Evolutionary conservation across 2,113 vertebrate species (phyloP), one percentile per base, ranked within the genome.

Genomic region (Salvator merianae): DNA sequence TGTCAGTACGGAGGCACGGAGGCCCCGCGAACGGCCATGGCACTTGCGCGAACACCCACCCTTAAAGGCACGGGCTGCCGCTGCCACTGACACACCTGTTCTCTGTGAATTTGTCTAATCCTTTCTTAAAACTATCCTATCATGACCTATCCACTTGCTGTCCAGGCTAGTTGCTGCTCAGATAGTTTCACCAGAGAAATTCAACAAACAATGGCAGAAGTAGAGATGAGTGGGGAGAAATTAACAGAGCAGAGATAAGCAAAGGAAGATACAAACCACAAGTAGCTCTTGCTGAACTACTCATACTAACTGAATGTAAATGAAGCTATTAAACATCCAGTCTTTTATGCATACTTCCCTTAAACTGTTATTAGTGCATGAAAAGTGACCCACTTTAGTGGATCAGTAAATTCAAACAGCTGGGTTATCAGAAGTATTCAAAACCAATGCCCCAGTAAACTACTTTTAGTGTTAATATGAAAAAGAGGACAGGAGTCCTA

Each of bases 361-460:
- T 78, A 80, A 53, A 24, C 43, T 74, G 8, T 7, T 73, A 69
- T 22, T 28, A n/a, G 10, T 87, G 26, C 18, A 85, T 87, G 18
- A 82, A 24, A 53, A 77, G 7, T 2, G 9, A 86, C 7, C 36
- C 62, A 68, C 8, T 20, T 66, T 71, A 65, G n/a, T 24, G 81
- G 30, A 50, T 66, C 80, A 86, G 20, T 28, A 10, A 77, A 32
- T 71, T 78, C 63, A 50, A 83, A 76, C 59, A 83, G 62, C 40
- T 53, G 40, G 43, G 53, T 75, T n/a, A 50, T 50, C 30, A 68
- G 40, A 75, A 75, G 24, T 13, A 50, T 20, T 83, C 72, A 66
- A 50, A 75, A 66, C 8, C 28, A 68, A 50, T 76, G n/a, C 24
- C 40, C 50, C 55, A 62, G 28, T 40, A 36, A 74, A 65, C 59